Conservation (phyloP, 1,140 invertebrate species). For the Platorchestia sp. region DNA sequence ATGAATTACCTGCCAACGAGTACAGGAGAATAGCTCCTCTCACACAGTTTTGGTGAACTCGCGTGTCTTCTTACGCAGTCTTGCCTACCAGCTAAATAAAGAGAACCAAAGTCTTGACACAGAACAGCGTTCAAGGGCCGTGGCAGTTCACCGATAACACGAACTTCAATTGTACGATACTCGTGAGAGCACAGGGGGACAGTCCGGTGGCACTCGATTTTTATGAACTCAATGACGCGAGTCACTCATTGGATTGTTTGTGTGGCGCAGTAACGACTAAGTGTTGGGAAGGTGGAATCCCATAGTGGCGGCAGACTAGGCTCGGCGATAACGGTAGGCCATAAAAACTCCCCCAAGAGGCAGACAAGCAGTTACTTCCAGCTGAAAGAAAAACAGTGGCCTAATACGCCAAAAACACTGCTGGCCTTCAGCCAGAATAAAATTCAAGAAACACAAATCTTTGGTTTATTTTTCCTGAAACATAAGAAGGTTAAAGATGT, state of each 20-base stretch:
- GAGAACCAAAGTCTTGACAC: background rate
- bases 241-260: background rate
- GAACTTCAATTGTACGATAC: background rate
- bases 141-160: background rate
- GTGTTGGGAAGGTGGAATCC: background rate
- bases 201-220: background rate
- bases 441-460: background rate
- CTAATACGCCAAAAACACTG: background rate
- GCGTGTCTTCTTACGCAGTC: slow-evolving; percentile 20
- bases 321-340: background rate
- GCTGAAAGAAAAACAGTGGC: slow-evolving; percentile 48
- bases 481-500: too few relatives aligned
- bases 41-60: slow-evolving; percentile 28
- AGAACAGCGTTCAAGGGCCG: background rate
- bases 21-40: slow-evolving; percentile 48
- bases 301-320: background rate
- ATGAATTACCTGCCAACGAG: slow-evolving; percentile 22
- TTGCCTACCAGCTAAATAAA: slow-evolving; percentile 39
- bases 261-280: background rate
- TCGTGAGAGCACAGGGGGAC: background rate
- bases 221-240: background rate
- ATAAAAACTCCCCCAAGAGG: background rate
- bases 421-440: slow-evolving; percentile 28
- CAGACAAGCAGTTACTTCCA: slow-evolving; percentile 26
- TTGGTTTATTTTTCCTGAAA: background rate